A percentile compares a stretch with the other conserved stretches of the same genome.
phyloP scores from a whole-genome alignment of 2,888 invertebrate species.

The Patella pellucida region DNA sequence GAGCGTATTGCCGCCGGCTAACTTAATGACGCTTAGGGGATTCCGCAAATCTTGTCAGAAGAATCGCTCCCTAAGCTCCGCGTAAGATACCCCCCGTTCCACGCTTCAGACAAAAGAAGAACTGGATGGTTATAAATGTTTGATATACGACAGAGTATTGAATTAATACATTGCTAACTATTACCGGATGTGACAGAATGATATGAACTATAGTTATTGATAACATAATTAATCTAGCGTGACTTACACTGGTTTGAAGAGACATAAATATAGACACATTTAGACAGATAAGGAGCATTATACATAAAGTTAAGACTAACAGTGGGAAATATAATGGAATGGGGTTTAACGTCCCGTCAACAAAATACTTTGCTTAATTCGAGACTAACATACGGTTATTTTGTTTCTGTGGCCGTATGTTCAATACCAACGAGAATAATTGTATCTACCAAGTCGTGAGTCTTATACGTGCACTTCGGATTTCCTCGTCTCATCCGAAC shows the following conservation, averaged over 20 bases:
- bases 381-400: too few species aligned
- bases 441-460: too few species aligned
- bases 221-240: neutral
- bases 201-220: neutral
- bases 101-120: neutral
- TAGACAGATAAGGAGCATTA: too few species aligned
- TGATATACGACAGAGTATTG: neutral
- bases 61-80: neutral
- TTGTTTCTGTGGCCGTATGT: too few species aligned
- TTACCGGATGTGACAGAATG: neutral
- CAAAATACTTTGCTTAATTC: too few species aligned
- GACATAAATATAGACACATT: too few species aligned
- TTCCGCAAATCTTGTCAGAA: slow-evolving; percentile 10
- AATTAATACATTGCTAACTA: slow-evolving; percentile 1
- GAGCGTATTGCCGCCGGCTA: neutral
- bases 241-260: neutral
- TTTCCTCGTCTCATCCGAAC: too few species aligned
- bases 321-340: too few species aligned
- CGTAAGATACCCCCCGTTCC: neutral
- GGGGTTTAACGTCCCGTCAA: too few species aligned
- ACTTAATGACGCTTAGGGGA: slow-evolving; percentile 2
- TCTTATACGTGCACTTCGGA: too few species aligned
- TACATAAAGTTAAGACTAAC: too few species aligned
- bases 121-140: neutral
- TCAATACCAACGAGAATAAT: too few species aligned